Base-by-base conservation (phyloP, 2,888 invertebrate genomes). In the Sarcophaga carnaria region DNA sequence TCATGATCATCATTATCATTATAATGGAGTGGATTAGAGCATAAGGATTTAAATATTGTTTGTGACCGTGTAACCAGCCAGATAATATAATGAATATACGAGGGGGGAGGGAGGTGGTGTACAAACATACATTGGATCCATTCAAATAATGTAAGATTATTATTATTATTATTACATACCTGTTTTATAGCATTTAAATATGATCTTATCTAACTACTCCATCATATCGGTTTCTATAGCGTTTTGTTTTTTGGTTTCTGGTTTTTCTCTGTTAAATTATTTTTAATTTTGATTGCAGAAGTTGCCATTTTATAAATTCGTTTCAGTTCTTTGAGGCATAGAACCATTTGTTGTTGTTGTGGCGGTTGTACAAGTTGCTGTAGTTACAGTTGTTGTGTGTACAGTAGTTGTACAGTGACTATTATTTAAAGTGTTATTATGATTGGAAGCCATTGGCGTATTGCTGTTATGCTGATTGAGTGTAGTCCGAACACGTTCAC, bases 311-410 rank as follows among this genome's bases (percentile, higher is more conserved):
- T 93, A 93, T 91, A 93, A 92, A 92, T 93, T 93, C 90, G 93
- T 93, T 92, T 93, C 93, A 92, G 93, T 93, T 91, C 93, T 92
- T 89, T 93, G 92, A 87, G 93, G 91, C 83, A 92, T 90, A 83
- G 90, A 74, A 77, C 76, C 82, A 74, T 70, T 76, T 66, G 81
- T 77, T 37, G 49, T 37, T 22, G 71, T 71, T 22, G 74, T 62
- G 14, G 80, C 49, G 45, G 27, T 59, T 54, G 77, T 76, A 63
- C 64, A 70, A 47, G 76, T 78, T 22, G 72, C 66, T 64, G 77
- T 77, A 25, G 70, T 64, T 69, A 69, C 78, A 62, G 75, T 67
- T 71, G 64, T 60, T 22, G 66, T 74, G 54, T 25, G 59, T 59
- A 80, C 64, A 76, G 76, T 49, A 76, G 76, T 49, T 10, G 76